phyloP scores from a whole-genome alignment of 2,888 invertebrate genomes.

The Eumerus sabulonum region DNA sequence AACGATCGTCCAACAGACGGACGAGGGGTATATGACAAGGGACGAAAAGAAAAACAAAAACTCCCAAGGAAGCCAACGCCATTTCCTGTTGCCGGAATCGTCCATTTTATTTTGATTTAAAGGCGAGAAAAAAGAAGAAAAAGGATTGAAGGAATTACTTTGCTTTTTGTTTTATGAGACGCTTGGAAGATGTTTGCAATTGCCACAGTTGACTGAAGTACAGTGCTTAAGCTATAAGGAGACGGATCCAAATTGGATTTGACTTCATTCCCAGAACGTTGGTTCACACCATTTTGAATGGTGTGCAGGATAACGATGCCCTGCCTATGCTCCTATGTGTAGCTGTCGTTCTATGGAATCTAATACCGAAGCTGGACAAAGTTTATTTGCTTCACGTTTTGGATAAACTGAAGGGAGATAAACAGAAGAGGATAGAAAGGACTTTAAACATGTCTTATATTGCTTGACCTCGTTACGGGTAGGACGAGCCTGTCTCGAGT shows the following conservation, averaged over 20 bases:
- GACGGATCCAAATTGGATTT: conserved; percentile 59
- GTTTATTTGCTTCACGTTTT: conserved; percentile 51
- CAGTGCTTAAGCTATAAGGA: conserved; percentile 11
- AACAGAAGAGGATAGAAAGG: conserved; percentile 9
- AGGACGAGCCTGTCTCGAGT: conserved; percentile 3
- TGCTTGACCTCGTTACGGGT: conserved; percentile 18
- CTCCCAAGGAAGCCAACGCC: no score
- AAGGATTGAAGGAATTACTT: no score
- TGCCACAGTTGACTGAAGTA: conserved; percentile 5
- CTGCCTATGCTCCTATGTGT: conserved; percentile 17
- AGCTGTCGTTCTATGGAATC: not conserved
- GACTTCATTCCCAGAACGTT: conserved; percentile 51
- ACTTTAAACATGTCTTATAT: conserved; percentile 34
- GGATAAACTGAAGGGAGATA: no score
- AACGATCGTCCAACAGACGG: conserved; percentile 5
- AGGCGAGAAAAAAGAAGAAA: conserved; percentile 4
- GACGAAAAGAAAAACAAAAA: no score
- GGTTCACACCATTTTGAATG: not conserved
- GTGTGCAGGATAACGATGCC: conserved; percentile 18
- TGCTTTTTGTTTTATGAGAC: conserved; percentile 3
- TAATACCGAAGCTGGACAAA: conserved; percentile 44
- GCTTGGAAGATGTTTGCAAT: conserved; percentile 39
- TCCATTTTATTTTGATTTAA: conserved; percentile 36
- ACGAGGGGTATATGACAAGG: no score
- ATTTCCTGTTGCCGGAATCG: conserved; percentile 31